A percentile compares a stretch with the other conserved stretches of the same genome.
Conservation (phyloP, 2,797 vertebrate genomes). For the Ispidina picta region DNA sequence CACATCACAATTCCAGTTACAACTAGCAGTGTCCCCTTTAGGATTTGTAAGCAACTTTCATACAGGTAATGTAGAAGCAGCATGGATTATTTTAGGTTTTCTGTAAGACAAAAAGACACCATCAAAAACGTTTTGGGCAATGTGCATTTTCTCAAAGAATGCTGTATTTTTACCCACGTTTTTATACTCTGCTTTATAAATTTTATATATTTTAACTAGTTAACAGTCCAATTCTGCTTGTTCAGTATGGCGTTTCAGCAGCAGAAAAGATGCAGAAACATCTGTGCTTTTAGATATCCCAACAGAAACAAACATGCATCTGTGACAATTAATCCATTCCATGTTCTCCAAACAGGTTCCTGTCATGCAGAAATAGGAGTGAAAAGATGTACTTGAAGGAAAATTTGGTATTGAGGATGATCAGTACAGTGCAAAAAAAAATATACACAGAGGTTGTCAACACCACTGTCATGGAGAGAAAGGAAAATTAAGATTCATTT, state of each 20-base stretch:
- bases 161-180: neutral
- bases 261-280: neutral
- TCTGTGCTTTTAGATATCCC: neutral
- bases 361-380: neutral
- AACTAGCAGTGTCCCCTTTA: neutral
- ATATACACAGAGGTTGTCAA: slow-evolving; percentile 46
- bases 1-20: neutral
- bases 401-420: slow-evolving; percentile 3
- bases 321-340: neutral
- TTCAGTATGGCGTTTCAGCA: neutral
- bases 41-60: neutral
- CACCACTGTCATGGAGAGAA: slow-evolving; percentile 57
- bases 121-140: neutral
- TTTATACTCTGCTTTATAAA: neutral
- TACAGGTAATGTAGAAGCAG: neutral
- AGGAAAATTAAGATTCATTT: slow-evolving; percentile 56
- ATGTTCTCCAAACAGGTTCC: neutral
- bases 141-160: neutral
- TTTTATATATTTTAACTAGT: neutral
- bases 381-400: neutral
- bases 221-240: neutral
- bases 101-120: neutral
- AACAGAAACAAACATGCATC: neutral
- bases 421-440: slow-evolving; percentile 36
- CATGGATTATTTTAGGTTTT: neutral